Evolutionary conservation across 2,888 invertebrate species (phyloP), one percentile per base, ranked within the genome.

Genomic region (Lasioglossum leucozonium): DNA sequence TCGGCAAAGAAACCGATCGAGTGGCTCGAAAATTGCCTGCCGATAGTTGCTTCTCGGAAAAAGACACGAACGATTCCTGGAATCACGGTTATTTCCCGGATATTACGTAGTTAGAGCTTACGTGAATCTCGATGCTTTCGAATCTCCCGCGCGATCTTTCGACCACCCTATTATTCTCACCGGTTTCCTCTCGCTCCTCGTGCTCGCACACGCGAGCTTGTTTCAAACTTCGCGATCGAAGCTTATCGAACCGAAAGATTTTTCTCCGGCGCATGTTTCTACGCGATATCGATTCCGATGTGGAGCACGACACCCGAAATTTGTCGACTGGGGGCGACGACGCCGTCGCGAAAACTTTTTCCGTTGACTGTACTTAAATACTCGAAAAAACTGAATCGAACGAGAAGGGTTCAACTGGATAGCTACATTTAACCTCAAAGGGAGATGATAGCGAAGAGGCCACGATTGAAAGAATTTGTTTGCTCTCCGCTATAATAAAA

Each of bases 361-460:
- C 11, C 44, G 44, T 4, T 22, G 81, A 79, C 81, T 87, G 85
- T 85, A 88, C 83, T 82, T 81, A 81, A 82, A 82, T 88, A 88
- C 87, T 88, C 82, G 88, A 87, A 85, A 88, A 85, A 88, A 81
- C 74, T 79, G 86, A 86, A 88, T 86, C 86, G 88, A 86, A 84
- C 81, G 65, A 47, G 87, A 67, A 82, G 82, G 85, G 85, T 81
- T 77, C 34, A 67, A 34, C 71, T 71, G 79, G 85, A 77, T 84
- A 82, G 87, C 86, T 86, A 88, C 86, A 86, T 86, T 88, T 88
- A 84, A 85, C 86, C 86, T 90, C 85, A 88, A 90, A 90, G 90
- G 88, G 88, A 88, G 88, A 90, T 67, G 89, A 85, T 74, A 83
- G 88, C 80, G 82, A 85, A 84, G 88, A 82, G 82, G 81, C 67